Evolutionary conservation across 2,888 invertebrate genomes (phyloP), one percentile per base, ranked within the genome.

Genomic region (Minunthozetes semirufus): DNA sequence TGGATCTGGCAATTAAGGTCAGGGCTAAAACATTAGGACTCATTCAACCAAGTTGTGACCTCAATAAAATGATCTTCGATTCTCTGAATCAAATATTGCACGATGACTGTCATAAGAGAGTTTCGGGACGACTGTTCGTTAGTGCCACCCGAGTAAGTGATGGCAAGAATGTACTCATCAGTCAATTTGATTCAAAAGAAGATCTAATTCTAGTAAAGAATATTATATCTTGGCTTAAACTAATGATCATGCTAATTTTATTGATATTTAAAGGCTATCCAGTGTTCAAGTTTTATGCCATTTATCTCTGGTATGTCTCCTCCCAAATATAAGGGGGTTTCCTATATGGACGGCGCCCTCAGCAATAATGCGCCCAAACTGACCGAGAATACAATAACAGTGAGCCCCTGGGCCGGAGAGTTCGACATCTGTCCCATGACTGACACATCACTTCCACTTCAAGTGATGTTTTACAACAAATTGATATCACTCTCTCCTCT

Each of bases 141-240:
- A 98, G 98, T 0, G 86, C 99, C 75, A 99, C 99, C 0, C 88
- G 97, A 80, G 93, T 95, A 1, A 90, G 90, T 79, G 97, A 98
- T 85, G 92, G 94, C 50, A 89, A 94, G 83, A 98, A 98, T 85
- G 93, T 97, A 38, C 91, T 99, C 74, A 90, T 98, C 17, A 92
- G 93, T 0, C 90, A 97, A 78, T 99, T 93, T 81, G 88, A 90
- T 72, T 91, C 91, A 29, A 89, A 91, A 81, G 92, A 96, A 81
- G 97, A 99, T 89, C 87, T 99, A 84, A 96, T 82, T 90, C 95
- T 79, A 93, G 96, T 94, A 85, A n/a, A n/a, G n/a, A n/a, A 88
- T 88, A 85, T 76, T 25, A 56, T 1, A 19, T 56, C 9, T 56
- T 56, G n/a, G 15, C 5, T 53, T 53, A 19, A 9, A 56, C 19